phyloP scores from a whole-genome alignment of 2,113 vertebrate genomes.

The Agapornis roseicollis region DNA sequence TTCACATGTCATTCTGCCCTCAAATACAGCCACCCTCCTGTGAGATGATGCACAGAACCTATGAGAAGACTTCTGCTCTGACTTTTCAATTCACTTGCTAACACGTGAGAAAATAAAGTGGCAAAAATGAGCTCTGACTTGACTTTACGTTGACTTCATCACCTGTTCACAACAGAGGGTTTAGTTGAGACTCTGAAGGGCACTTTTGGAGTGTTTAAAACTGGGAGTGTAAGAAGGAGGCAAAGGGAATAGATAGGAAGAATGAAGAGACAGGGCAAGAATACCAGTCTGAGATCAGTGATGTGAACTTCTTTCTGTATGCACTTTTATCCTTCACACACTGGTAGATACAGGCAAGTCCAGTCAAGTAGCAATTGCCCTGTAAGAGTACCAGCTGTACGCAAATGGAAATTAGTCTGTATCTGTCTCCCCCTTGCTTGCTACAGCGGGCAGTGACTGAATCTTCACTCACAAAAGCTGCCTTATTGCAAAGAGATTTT shows the following conservation, averaged over 20 bases:
- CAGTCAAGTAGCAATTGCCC: neutral
- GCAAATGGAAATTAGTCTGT: neutral
- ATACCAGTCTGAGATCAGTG: neutral
- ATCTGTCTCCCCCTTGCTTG: neutral
- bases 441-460: neutral
- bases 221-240: neutral
- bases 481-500: neutral
- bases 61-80: neutral
- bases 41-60: neutral
- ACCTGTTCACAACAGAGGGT: neutral
- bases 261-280: neutral
- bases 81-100: neutral
- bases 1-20: neutral
- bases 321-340: neutral
- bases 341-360: conserved; percentile 2
- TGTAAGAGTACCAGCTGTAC: neutral
- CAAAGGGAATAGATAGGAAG: neutral
- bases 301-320: neutral
- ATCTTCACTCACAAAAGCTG: neutral
- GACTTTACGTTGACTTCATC: neutral
- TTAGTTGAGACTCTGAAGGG: neutral
- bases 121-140: neutral
- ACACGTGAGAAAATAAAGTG: neutral
- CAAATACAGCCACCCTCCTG: neutral
- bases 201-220: neutral